Percentiles rank a stretch among this genome's conserved stretches.
phyloP scores from a whole-genome alignment of 2,113 vertebrate genomes.

The Trematomus loennbergii region DNA sequence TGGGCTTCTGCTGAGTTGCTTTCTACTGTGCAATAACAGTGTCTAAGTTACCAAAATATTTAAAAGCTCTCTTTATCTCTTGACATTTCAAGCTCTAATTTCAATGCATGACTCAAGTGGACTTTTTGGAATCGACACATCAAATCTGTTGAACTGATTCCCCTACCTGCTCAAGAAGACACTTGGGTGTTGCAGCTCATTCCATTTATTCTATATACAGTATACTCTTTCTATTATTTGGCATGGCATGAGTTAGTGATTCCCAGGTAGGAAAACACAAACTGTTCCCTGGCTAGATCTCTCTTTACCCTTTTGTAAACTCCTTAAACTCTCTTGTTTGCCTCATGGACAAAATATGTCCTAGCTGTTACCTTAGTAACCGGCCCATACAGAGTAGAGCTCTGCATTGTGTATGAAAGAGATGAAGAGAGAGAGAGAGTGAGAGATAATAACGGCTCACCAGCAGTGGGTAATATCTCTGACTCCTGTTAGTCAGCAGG shows the following conservation, averaged over 20 bases:
- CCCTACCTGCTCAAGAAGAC: neutral
- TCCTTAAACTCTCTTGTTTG: constrained; percentile 40
- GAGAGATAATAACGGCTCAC: constrained; percentile 36
- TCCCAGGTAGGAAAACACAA: constrained; percentile 1
- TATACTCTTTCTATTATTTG: neutral
- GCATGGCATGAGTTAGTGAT: neutral
- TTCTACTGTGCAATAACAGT: neutral
- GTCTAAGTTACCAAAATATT: neutral
- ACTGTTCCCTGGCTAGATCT: neutral
- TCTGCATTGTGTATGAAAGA: constrained; percentile 60
- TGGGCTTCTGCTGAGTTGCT: neutral
- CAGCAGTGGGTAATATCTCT: constrained; percentile 22
- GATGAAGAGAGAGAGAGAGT: constrained; percentile 42
- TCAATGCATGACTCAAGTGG: constrained; percentile 4
- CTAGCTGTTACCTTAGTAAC: constrained; percentile 80
- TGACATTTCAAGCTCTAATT: neutral
- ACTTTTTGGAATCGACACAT: constrained; percentile 4
- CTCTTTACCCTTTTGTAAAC: constrained; percentile 14
- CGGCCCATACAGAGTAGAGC: constrained; percentile 67
- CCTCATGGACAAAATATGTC: constrained; percentile 75
- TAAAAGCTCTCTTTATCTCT: constrained; percentile 7
- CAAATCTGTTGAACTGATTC: neutral
- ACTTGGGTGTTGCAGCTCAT: neutral
- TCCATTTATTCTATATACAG: too few species aligned
- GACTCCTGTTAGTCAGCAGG: constrained; percentile 17